Evolutionary conservation across 2,113 vertebrate genomes (phyloP).

Genomic region (Aspiorhynchus laticeps): DNA sequence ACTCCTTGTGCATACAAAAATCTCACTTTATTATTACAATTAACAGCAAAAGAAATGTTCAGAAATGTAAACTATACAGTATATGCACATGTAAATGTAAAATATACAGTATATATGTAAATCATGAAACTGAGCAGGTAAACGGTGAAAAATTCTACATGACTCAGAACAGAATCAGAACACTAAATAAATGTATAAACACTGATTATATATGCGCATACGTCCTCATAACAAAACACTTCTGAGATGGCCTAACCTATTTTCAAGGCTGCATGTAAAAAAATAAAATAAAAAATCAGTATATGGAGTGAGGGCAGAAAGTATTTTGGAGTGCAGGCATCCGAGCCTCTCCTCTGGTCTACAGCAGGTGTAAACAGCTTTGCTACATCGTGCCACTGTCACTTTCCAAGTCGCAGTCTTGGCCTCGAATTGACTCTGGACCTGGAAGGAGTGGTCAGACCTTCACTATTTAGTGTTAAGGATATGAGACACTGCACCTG

Average conservation of each 20-base stretch:
- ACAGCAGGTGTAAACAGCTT: constrained; percentile 19
- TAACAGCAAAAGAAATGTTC: too few relatives aligned
- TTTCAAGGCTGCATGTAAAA: background rate
- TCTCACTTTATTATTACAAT: too few relatives aligned
- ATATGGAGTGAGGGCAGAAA: background rate
- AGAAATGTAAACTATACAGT: too few relatives aligned
- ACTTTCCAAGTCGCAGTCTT: background rate
- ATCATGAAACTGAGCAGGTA: background rate
- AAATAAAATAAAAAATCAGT: background rate
- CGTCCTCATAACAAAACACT: background rate
- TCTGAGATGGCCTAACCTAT: background rate
- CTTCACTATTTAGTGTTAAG: constrained; percentile 47
- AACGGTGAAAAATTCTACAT: background rate
- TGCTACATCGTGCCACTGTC: background rate
- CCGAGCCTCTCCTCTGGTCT: background rate
- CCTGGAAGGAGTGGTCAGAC: background rate
- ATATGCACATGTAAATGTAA: too few relatives aligned
- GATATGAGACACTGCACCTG: constrained; percentile 61
- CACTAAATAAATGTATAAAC: background rate
- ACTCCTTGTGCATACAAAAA: too few relatives aligned
- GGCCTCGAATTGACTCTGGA: background rate
- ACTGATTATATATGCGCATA: background rate
- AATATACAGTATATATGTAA: background rate
- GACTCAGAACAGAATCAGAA: background rate
- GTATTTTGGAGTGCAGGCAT: constrained; percentile 6